Evolutionary conservation across 2,888 invertebrate species (phyloP), one percentile per base, ranked within the genome.

Genomic region (Drosophila barbarae): DNA sequence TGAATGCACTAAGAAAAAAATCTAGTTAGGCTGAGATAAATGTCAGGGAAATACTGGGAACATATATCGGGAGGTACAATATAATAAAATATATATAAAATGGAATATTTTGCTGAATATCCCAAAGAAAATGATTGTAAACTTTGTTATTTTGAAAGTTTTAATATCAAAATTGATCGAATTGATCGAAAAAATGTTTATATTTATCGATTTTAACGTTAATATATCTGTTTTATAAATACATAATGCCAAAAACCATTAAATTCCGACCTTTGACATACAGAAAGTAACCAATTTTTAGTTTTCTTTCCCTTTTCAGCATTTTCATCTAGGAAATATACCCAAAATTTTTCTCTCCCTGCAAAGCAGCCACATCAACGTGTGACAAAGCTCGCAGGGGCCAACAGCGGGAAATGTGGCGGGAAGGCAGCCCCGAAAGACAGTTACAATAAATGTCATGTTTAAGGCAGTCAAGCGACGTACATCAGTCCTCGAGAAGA

Each of bases 381-480:
- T 65, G 72, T 70, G 70, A 76, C 73, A 73, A 73, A 69, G 66
- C 58, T 60, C 42, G 39, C 38, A 52, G 61, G 59, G 12, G 12
- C 21, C 9, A 38, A 38, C 12, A 21, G 12, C n/a, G 52, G 53
- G n/a, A 47, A 41, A 32, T 35, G 32, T 46, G 63, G 15, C 32
- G 28, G 28, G n/a, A 21, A 54, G 38, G 51, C 39, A 42, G 13
- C 32, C 42, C 36, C 35, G 41, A 34, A 61, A 76, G 83, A 74
- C 86, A 84, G 79, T 82, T 77, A 86, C 87, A 87, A 87, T 87
- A 87, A 87, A 87, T 81, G 86, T 87, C 87, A 87, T 86, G 85
- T 84, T 81, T 79, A 76, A 77, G 73, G 64, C 74, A 76, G 73
- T 71, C 82, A 60, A 84, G 69, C 81, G 69, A 74, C 73, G 74